phyloP scores from a whole-genome alignment of 1,140 invertebrate species.

The Trissolcus basalis region DNA sequence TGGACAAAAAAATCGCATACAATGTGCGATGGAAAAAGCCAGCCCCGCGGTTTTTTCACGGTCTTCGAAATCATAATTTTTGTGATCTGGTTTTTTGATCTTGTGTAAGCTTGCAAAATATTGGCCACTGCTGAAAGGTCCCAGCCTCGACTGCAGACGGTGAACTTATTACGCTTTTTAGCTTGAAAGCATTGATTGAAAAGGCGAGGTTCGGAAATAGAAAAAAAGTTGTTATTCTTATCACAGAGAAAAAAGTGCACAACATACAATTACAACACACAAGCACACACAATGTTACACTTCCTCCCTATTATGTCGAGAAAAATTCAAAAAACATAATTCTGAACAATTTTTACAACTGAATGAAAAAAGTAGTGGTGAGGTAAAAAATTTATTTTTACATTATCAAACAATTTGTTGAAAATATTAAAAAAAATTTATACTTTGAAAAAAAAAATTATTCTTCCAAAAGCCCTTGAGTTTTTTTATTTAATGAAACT shows the following conservation, averaged over 20 bases:
- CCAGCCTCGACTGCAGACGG: constrained; percentile 33
- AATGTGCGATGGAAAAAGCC: constrained; percentile 36
- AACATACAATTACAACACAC: background rate
- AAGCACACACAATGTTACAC: background rate
- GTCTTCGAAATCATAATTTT: constrained; percentile 51
- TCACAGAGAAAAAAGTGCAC: background rate
- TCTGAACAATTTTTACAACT: no score
- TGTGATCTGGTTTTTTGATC: constrained; percentile 46
- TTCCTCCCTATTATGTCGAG: no score
- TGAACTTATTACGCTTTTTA: constrained; percentile 45
- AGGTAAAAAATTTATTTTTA: no score
- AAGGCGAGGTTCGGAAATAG: constrained; percentile 17
- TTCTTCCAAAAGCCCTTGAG: no score
- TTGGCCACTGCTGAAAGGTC: constrained; percentile 42
- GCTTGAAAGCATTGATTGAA: constrained; percentile 44
- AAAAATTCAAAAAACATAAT: background rate
- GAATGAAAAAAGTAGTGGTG: no score
- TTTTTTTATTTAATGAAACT: no score
- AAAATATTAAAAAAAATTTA: no score
- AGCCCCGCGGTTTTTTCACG: constrained; percentile 11
- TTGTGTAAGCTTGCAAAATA: constrained; percentile 47
- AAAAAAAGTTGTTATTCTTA: no score
- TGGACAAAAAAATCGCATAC: constrained; percentile 1
- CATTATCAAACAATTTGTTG: no score
- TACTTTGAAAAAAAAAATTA: no score